Evolutionary conservation across 1,140 invertebrate genomes (phyloP).

Genomic region (Cylas formicarius): DNA sequence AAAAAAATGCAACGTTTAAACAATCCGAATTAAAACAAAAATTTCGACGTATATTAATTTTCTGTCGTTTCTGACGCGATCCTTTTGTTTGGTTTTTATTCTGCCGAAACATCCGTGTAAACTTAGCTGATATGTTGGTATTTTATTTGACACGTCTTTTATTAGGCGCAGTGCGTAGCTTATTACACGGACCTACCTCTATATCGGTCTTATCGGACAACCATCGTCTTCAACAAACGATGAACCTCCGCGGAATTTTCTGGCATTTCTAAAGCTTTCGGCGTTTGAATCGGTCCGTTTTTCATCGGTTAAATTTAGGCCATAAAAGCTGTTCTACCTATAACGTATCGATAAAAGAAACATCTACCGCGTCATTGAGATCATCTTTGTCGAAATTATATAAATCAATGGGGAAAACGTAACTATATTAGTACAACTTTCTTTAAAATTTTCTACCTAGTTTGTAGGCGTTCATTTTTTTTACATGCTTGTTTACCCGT

Average conservation of each 20-base stretch:
- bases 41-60: too few species aligned
- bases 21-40: too few species aligned
- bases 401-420: too few species aligned
- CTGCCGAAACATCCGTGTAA: conserved; percentile 17
- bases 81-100: conserved; percentile 12
- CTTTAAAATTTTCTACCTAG: not conserved
- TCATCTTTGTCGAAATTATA: conserved; percentile 3
- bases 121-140: conserved; percentile 22
- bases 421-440: not conserved
- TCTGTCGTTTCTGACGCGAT: conserved; percentile 20
- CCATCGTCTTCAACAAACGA: too few species aligned
- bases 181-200: conserved; percentile 11
- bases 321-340: conserved; percentile 8
- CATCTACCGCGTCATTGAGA: conserved; percentile 12
- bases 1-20: too few species aligned
- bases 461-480: not conserved
- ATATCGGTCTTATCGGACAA: not conserved
- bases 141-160: conserved; percentile 20
- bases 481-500: not conserved
- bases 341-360: conserved; percentile 9
- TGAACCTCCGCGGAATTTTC: too few species aligned
- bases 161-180: conserved; percentile 9
- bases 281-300: conserved; percentile 14
- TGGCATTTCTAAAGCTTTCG: conserved; percentile 16
- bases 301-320: conserved; percentile 9